Base-by-base conservation (phyloP, 1,140 invertebrate species). In the Pseudomyrmex flavicornis region DNA sequence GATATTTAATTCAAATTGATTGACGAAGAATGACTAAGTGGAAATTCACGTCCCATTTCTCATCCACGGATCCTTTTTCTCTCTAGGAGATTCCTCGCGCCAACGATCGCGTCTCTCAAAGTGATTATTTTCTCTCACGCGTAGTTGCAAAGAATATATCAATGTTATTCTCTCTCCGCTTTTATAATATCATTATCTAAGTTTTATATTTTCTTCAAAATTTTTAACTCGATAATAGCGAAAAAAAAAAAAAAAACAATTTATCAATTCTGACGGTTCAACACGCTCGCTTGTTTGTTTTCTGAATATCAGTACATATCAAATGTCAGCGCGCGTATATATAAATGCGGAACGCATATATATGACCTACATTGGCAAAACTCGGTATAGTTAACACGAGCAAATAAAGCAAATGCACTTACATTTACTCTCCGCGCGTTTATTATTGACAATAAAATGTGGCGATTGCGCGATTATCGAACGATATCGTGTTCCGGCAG, bases 241-340 rank as follows among this genome's bases (percentile, higher is more conserved):
- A 7, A 35, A 35, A 35, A 35, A 35, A 35, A 35, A 35, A 35
- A 72, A 80, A 50, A 79, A 80, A 13, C 22, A 20, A 70, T 70
- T 72, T 80, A 59, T 80, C 76, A 80, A 59, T 50, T 70, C 15
- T 48, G 54, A 59, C 44, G 5, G 20, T 59, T 79, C 44, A 69
- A 15, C 17, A 58, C 35, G 35, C 68, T 70, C 26, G 66, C 54
- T 35, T 80, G 54, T 72, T 80, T 80, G 22, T 80, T 70, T 80
- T 35, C 1, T 54, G 44, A 70, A 70, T 59, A 70, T 80, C 20
- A n/a, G 3, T 8, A 72, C 59, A 0, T 35, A 70, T 22, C 17
- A 7, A 76, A 44, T 70, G 65, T 70, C 76, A 70, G 44, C 10
- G 15, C 69, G 20, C 61, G n/a, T 26, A 72, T 35, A 35, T 35